Percentiles rank a stretch among this genome's conserved stretches.
Conservation (phyloP, 2,888 invertebrate species). For the Meteorus cinctellus region DNA sequence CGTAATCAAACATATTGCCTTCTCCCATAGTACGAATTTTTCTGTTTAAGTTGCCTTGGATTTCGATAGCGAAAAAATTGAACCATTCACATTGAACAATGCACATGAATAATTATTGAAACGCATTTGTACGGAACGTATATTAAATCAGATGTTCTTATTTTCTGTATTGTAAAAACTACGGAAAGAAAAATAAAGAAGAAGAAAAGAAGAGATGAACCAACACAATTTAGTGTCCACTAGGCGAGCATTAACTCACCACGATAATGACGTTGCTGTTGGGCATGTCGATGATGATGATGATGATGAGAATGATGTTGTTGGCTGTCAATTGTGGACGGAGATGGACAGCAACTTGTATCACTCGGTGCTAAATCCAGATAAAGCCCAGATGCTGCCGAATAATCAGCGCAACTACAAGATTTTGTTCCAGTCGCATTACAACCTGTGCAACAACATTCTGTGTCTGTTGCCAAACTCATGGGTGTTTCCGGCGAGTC, state of each 20-base stretch:
- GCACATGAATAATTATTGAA: not conserved
- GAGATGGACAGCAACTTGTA: constrained; percentile 61
- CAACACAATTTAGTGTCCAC: constrained; percentile 64
- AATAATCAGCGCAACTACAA: constrained; percentile 62
- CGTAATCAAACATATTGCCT: not conserved
- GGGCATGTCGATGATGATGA: constrained; percentile 61
- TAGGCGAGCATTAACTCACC: constrained; percentile 75
- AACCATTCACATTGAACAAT: not conserved
- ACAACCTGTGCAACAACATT: constrained; percentile 67
- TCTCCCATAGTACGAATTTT: not conserved
- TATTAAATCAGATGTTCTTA: not conserved
- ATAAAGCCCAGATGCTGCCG: constrained; percentile 64
- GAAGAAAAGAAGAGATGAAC: constrained; percentile 27
- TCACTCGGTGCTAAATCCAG: constrained; percentile 65
- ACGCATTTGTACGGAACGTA: constrained; percentile 8
- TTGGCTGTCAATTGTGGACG: constrained; percentile 56
- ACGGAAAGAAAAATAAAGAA: constrained; percentile 16
- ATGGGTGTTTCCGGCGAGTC: constrained; percentile 90
- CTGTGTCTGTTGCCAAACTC: constrained; percentile 70
- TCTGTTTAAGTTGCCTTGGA: not conserved
- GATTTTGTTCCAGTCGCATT: constrained; percentile 61
- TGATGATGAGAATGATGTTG: constrained; percentile 43
- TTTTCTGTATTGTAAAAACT: not conserved
- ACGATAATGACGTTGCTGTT: constrained; percentile 75
- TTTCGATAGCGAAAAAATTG: not conserved